Percentiles rank a stretch among this genome's conserved stretches.
These are phyloP conservation scores for Trachymyrmex cornetzi DNA, from an alignment of 1,140 invertebrate species.

Conservation along the genomic window DNA sequence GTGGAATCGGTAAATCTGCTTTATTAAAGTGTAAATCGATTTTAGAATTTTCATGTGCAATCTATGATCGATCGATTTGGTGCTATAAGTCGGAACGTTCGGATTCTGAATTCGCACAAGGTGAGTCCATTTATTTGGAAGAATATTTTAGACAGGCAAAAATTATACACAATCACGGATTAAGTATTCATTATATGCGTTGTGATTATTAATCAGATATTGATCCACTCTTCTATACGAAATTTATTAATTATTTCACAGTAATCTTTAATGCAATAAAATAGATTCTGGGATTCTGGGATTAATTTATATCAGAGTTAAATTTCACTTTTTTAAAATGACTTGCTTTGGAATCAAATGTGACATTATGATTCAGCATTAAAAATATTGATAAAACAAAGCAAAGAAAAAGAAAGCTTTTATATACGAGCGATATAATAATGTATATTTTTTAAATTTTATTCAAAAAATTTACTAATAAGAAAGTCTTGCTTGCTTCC, in stretches of 20 bases:
- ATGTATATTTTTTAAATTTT: background rate
- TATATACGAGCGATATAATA: background rate
- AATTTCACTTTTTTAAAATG: background rate
- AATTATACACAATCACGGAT: background rate
- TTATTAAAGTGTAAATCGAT: background rate
- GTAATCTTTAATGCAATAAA: background rate
- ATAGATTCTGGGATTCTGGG: too few relatives aligned
- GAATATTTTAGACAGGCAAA: background rate
- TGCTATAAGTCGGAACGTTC: constrained; percentile 18
- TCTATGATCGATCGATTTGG: constrained; percentile 22
- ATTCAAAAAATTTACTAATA: background rate
- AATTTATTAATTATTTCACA: background rate
- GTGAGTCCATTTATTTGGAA: constrained; percentile 3
- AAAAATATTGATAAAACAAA: background rate
- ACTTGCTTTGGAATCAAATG: background rate
- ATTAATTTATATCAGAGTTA: background rate
- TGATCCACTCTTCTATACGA: background rate
- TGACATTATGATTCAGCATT: background rate
- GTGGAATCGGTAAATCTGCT: constrained; percentile 6
- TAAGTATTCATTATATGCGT: background rate
- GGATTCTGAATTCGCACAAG: background rate
- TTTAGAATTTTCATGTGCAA: constrained; percentile 22
- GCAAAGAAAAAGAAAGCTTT: background rate
- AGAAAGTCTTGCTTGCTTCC: background rate
- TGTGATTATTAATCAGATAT: constrained; percentile 7